Base-by-base conservation (phyloP, 2,113 vertebrate genomes). In the Lagopus muta region DNA sequence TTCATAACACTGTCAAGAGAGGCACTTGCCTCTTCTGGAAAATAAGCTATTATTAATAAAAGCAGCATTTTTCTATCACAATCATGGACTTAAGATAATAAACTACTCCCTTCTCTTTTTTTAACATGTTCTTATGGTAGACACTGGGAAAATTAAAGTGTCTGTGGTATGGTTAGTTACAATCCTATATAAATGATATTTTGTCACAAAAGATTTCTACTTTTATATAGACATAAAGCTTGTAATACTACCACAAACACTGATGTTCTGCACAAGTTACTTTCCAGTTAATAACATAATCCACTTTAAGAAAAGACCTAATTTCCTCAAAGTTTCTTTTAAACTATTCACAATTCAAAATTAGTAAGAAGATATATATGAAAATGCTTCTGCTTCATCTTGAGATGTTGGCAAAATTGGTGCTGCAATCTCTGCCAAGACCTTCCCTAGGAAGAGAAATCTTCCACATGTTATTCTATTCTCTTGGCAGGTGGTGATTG, bases 1-100 rank as follows among this genome's bases (percentile, higher is more conserved):
- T 81, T 78, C 27, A 75, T 71, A 92, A 86, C 9, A 69, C 11
- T 40, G 7, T n/a, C 78, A 45, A 81, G 92, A 89, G 21, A 27
- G 5, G 16, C 71, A 62, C 30, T 80, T 90, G 3, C 40, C 40
- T 40, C 11, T 80, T 76, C 64, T 47, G 8, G 90, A 86, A 80
- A 83, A 52, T 34, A 93, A 61, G 2, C 5, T 80, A 50, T 70
- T 15, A 48, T 73, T 83, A 91, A 66, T 40, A 70, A 87, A 95
- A 89, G 54, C 54, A 0, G 43, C 6, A 60, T 45, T 87, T 73
- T 80, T 78, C 21, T 74, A 16, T 64, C 42, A 47, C 8, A 64
- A 5, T 27, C 71, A 20, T 7, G 9, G 38, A 36, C 13, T 70
- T 52, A 25, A 64, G 13, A 42, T 42, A 79, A 57, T 73, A 66